Conservation (phyloP, 64 coral and sea anemone genomes). For the Anthopleura sola region DNA sequence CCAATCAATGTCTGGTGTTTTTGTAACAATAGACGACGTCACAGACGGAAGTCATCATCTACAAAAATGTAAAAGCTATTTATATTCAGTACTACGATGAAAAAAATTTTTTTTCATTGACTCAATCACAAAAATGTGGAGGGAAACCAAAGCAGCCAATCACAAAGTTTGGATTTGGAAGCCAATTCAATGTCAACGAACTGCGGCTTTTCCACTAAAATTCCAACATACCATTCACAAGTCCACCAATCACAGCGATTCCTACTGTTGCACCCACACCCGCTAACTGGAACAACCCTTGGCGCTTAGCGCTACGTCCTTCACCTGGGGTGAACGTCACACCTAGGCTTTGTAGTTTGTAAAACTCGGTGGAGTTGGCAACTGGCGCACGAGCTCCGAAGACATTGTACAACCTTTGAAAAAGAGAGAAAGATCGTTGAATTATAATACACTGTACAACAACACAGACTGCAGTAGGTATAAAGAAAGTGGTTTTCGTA, state of each 20-base stretch:
- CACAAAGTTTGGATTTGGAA: too few species aligned
- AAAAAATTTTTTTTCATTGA: too few species aligned
- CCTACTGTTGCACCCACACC: constrained; percentile 31
- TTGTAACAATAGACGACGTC: too few species aligned
- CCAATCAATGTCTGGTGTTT: too few species aligned
- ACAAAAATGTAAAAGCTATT: too few species aligned
- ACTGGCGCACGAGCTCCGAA: constrained; percentile 44
- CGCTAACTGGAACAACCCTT: constrained; percentile 35
- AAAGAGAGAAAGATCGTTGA: not conserved
- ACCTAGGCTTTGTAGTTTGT: constrained; percentile 25
- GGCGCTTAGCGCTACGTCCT: constrained; percentile 38
- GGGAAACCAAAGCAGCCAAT: too few species aligned
- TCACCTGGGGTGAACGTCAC: constrained; percentile 37
- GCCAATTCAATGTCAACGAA: not conserved
- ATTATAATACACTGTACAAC: not conserved
- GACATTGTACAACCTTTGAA: constrained; percentile 40
- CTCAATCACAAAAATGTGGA: too few species aligned
- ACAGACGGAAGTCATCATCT: too few species aligned
- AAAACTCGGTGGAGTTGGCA: constrained; percentile 41
- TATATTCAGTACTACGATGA: too few species aligned
- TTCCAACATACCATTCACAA: constrained; percentile 29
- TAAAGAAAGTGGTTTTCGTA: not conserved
- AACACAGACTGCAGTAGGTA: not conserved
- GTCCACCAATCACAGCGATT: constrained; percentile 45
- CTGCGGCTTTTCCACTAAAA: too few species aligned